Evolutionary conservation across 1,140 invertebrate species (phyloP), one percentile per base, ranked within the genome.

Genomic region (Globodera rostochiensis): DNA sequence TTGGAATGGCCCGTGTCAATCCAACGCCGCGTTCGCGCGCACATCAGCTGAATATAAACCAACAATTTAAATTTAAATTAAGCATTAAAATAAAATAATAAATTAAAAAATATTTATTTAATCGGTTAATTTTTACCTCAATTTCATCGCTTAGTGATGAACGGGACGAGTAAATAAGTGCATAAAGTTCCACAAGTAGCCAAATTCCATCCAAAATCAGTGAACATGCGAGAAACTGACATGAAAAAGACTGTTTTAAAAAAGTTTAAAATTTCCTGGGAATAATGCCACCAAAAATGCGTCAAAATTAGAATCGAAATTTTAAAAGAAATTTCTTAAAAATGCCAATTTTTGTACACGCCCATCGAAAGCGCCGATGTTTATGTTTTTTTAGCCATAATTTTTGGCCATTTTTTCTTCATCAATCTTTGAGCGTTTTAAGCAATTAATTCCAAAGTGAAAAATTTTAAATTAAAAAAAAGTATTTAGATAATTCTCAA

Each of bases 101-200:
- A 25, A 36, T 3, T 1, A 36, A 36, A 36, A 3, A 36, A 3
- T 36, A 36, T 36, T 36, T 15, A 66, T 15, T 66, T 66, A 21
- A 66, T 1, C 60, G 4, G 9, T 19, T 50, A 8, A 25, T 53
- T 53, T 21, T 53, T 47, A 80, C 73, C 46, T 79, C 80, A 53
- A 81, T 81, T 49, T 81, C 80, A 45, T 82, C 79, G 46, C 47
- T 57, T 9, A 80, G 19, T 69, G 80, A 82, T 19, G 13, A 21
- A 7, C 25, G 15, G 7, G 60, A 67, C 4, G 66, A 46, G 19
- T 73, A 66, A 15, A 80, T 45, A 6, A 81, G 60, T 13, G 25
- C 21, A 69, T 81, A 81, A 47, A 81, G 46, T 36, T 81, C 80
- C 7, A 81, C 80, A 67, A 49, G 60, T 36, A 80, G 66, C 80